phyloP scores from a whole-genome alignment of 2,113 vertebrate species.

The Bubo bubo region DNA sequence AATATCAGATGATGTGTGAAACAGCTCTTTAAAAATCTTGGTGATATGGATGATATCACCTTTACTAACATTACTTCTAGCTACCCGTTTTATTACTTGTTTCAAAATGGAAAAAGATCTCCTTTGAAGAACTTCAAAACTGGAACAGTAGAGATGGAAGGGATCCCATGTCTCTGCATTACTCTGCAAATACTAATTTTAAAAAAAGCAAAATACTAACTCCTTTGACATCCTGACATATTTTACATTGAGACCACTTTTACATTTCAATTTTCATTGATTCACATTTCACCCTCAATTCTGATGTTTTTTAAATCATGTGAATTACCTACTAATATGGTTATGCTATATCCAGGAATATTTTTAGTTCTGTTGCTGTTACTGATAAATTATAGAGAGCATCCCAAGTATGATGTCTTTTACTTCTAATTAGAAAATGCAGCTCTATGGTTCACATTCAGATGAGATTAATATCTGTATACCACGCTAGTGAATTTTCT shows the following conservation, averaged over 20 bases:
- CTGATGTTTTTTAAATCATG: neutral
- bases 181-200: neutral
- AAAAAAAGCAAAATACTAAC: neutral
- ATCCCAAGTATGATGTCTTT: constrained; percentile 15
- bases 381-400: constrained; percentile 2
- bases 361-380: neutral
- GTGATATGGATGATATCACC: neutral
- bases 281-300: neutral
- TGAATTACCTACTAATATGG: neutral
- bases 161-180: neutral
- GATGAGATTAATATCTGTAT: neutral
- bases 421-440: neutral
- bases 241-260: neutral
- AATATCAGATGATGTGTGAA: neutral
- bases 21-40: constrained; percentile 13
- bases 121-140: constrained; percentile 18
- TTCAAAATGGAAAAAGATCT: constrained; percentile 47
- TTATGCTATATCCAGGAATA: neutral
- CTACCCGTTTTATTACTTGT: constrained; percentile 40
- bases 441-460: neutral
- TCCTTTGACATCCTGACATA: neutral
- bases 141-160: neutral
- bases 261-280: neutral
- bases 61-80: constrained; percentile 33
- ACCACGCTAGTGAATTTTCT: neutral